These are phyloP conservation scores for Dilophus febrilis DNA, from an alignment of 2,888 invertebrate genomes.

Conservation along the genomic window DNA sequence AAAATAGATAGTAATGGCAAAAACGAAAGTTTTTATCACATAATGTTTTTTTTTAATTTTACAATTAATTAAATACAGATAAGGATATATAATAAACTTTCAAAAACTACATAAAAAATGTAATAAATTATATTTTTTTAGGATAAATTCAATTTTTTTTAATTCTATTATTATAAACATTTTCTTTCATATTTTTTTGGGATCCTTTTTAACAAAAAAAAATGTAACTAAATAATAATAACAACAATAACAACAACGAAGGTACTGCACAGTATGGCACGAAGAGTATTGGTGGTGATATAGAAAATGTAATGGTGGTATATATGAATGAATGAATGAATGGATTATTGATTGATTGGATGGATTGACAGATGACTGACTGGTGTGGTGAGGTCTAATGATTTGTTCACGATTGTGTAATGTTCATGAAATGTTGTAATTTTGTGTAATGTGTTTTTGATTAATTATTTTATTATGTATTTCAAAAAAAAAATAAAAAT, in stretches of 20 bases:
- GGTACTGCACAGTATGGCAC: slow-evolving; percentile 34
- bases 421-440: too few species aligned
- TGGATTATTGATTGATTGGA: too few species aligned
- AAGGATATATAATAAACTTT: too few species aligned
- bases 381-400: too few species aligned
- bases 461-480: too few species aligned
- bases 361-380: background rate
- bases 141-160: too few species aligned
- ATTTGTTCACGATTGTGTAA: too few species aligned
- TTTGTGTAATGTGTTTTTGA: too few species aligned
- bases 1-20: background rate
- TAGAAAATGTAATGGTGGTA: slow-evolving; percentile 6
- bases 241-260: slow-evolving; percentile 9
- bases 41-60: background rate
- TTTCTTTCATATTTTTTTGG: too few species aligned
- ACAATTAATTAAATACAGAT: too few species aligned
- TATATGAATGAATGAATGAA: slow-evolving; percentile 1
- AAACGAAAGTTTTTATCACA: background rate
- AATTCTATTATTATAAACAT: too few species aligned
- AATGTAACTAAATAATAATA: background rate
- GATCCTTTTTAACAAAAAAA: background rate
- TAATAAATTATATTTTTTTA: background rate
- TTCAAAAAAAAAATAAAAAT: too few species aligned
- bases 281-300: slow-evolving; percentile 9
- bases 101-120: background rate